Evolutionary conservation across 2,888 invertebrate genomes (phyloP).

Genomic region (Xestia c-nigrum): DNA sequence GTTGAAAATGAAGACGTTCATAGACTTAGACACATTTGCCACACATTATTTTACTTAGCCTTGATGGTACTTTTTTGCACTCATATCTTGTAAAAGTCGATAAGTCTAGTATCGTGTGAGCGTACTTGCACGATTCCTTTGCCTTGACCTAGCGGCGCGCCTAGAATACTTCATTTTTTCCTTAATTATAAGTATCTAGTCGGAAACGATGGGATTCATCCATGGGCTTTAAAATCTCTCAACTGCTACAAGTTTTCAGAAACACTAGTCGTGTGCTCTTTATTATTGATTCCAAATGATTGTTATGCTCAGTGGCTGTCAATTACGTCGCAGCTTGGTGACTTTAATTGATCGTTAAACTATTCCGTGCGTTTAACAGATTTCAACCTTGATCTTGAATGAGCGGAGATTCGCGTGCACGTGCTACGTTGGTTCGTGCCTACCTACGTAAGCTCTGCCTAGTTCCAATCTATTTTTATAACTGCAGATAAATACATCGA

Average conservation of each 20-base stretch:
- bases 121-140: neutral
- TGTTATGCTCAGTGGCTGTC: constrained; percentile 25
- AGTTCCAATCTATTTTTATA: constrained; percentile 64
- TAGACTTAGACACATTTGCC: constrained; percentile 4
- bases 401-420: constrained; percentile 61
- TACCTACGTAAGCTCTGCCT: constrained; percentile 64
- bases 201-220: neutral
- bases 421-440: constrained; percentile 54
- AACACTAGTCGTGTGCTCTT: neutral
- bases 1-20: constrained; percentile 24
- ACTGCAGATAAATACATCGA: constrained; percentile 57
- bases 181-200: too few species aligned
- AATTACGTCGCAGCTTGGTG: constrained; percentile 43
- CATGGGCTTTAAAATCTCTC: neutral
- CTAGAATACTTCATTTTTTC: neutral
- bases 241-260: neutral
- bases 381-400: constrained; percentile 71
- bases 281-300: constrained; percentile 13
- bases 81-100: constrained; percentile 6
- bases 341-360: constrained; percentile 56
- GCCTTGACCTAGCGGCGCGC: constrained; percentile 5
- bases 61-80: constrained; percentile 35
- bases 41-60: constrained; percentile 31
- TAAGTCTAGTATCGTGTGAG: constrained; percentile 11
- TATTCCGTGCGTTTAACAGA: constrained; percentile 58